Evolutionary conservation across 2,888 invertebrate genomes (phyloP), one percentile per base, ranked within the genome.

Genomic region (Chrysodeixis includens): DNA sequence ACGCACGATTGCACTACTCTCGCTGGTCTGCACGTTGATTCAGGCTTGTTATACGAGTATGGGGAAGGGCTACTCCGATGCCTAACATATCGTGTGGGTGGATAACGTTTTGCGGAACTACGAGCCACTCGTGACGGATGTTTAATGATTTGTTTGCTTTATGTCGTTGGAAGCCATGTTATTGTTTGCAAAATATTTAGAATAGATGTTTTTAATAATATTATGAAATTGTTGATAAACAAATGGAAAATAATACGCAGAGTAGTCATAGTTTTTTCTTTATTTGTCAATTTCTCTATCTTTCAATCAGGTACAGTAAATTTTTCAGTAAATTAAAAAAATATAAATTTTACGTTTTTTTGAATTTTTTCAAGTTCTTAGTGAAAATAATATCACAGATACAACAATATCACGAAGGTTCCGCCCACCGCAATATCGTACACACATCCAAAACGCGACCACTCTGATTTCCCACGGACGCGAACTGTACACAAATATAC

Each of bases 251-350:
- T 87, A 74, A 64, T 78, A 67, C 22, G 18, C 71, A 64, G 59
- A 75, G 65, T 74, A 77, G 76, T 73, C 40, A 57, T 78, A 81
- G 81, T 83, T 88, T 92, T 80, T 92, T 88, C 91, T 93, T 91
- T 93, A 93, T 93, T 93, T 92, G 90, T 91, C 76, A 90, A 91
- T 92, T 93, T 93, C 87, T 88, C 86, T 82, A 87, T 86, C 82
- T 87, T 88, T 87, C 86, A 79, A 75, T 88, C 83, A 84, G 83
- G 87, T 92, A 94, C 93, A 87, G 87, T 93, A 91, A 93, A 92
- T 93, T 94, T 93, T 92, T 88, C 88, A 84, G 78, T 86, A 87
- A 80, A 74, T 82, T 86, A 87, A 86, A 86, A 83, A 86, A 84
- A 71, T 77, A 82, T 74, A 66, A 86, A 89, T 93, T 94, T 91